Percentiles rank a stretch among this genome's conserved stretches.
Evolutionary conservation across 2,888 invertebrate species (phyloP).

Genomic region (Hecatera dysodea): DNA sequence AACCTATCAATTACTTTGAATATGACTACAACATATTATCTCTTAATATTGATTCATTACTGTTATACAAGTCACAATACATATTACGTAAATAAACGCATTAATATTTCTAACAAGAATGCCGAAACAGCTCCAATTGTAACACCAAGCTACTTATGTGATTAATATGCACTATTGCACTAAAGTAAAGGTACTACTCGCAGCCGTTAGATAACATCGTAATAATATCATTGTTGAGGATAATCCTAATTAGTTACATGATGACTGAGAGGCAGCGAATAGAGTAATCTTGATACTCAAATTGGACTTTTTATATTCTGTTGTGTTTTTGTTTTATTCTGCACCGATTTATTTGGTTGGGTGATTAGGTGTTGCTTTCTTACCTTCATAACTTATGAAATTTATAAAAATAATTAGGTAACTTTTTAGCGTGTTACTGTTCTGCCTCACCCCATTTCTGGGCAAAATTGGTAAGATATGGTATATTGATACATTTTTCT

Average conservation of each 20-base stretch:
- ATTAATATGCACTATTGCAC: slow-evolving; percentile 57
- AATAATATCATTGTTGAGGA: slow-evolving; percentile 44
- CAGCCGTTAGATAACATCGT: slow-evolving; percentile 46
- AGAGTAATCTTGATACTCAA: slow-evolving; percentile 42
- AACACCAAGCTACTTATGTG: slow-evolving; percentile 16
- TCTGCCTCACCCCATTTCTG: not conserved
- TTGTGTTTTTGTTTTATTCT: not conserved
- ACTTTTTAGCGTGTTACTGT: not conserved
- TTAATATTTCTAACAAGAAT: slow-evolving; percentile 20
- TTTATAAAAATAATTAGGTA: too few species aligned
- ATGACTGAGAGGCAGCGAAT: slow-evolving; percentile 6
- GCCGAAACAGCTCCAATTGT: slow-evolving; percentile 38
- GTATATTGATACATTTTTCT: too few species aligned
- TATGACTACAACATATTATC: not conserved
- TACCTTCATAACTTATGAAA: too few species aligned
- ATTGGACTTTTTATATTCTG: not conserved
- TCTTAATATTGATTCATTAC: not conserved
- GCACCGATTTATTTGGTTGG: not conserved
- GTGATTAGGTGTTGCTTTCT: not conserved
- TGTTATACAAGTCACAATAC: slow-evolving; percentile 14
- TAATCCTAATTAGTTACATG: slow-evolving; percentile 59
- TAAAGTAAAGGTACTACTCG: slow-evolving; percentile 40
- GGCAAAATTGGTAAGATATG: too few species aligned
- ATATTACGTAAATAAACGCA: slow-evolving; percentile 30
- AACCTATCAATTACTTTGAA: not conserved